Conservation (phyloP, 2,888 invertebrate species). For the Electrophaes corylata region DNA sequence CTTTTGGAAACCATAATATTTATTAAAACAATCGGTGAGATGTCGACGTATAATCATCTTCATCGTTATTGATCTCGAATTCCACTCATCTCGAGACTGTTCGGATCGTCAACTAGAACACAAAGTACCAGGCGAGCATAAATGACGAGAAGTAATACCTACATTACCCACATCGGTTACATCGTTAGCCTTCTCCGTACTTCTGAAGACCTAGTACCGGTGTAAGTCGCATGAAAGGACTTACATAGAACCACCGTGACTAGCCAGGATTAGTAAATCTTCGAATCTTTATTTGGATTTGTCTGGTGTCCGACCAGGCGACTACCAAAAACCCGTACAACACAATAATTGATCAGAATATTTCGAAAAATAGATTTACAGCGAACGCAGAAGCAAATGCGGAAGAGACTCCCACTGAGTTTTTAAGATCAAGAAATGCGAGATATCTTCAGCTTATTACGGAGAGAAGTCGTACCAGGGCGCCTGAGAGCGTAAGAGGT, state of each 20-base stretch:
- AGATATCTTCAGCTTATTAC: slow-evolving; percentile 83
- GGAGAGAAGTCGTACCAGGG: slow-evolving; percentile 78
- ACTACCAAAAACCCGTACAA: neutral
- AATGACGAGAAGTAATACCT: slow-evolving; percentile 45
- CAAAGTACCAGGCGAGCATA: slow-evolving; percentile 70
- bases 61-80: slow-evolving; percentile 49
- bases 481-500: slow-evolving; percentile 69
- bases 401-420: slow-evolving; percentile 68
- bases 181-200: slow-evolving; percentile 46
- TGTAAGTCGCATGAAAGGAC: slow-evolving; percentile 62
- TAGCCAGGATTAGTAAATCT: slow-evolving; percentile 36
- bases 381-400: slow-evolving; percentile 50
- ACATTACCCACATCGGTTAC: slow-evolving; percentile 39
- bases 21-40: slow-evolving; percentile 4
- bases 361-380: slow-evolving; percentile 12
- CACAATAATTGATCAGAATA: neutral
- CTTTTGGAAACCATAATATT: slow-evolving; percentile 8
- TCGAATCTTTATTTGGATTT: neutral
- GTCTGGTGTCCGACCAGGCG: neutral
- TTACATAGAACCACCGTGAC: slow-evolving; percentile 40
- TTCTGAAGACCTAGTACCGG: slow-evolving; percentile 57
- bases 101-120: slow-evolving; percentile 83
- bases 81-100: slow-evolving; percentile 66
- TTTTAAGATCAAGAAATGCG: slow-evolving; percentile 74
- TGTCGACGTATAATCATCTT: slow-evolving; percentile 29